Evolutionary conservation across 2,113 vertebrate species (phyloP), one percentile per base, ranked within the genome.

Genomic region (Baryphthengus martii): DNA sequence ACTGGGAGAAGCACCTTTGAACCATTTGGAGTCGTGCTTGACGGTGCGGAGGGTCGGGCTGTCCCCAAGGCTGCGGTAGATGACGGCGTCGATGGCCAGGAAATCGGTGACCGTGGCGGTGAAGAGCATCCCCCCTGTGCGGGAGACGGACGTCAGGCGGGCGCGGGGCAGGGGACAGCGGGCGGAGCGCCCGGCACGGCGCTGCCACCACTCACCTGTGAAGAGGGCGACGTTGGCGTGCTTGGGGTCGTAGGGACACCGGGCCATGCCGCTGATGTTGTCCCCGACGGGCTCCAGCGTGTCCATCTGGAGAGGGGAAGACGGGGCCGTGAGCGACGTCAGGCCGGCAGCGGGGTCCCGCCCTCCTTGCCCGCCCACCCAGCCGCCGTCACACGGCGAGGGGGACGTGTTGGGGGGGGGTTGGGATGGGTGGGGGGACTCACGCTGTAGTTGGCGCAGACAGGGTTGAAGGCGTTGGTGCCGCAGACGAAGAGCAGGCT

Each of bases 1-100:
- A 1, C 29, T 8, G 1, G 3, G 50, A 20, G 18, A 37, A 40
- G 40, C 97, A 99, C 99, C 99, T 98, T 99, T 98, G 97, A 99
- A 99, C 99, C 99, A 99, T 90, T 99, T 99, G 98, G 99, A 99
- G 97, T 99, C 99, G 1, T 99, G 99, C 82, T 99, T 99, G 91
- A 99, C 98, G 0, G 99, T 99, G 96, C 99, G 99, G 65, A 99
- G 98, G 42, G 99, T 99, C 0, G 98, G 99, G 96, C 97, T 98
- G 97, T 99, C 98, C 88, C 99, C 99, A 0, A 99, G 98, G 97
- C 99, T 99, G 45, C 99, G 99, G 97, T 99, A 99, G 97, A 99
- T 99, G 95, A 99, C 99, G 0, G 99, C 99, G 6, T 99, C 99
- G 5, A 99, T 99, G 95, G 99, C 99, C 78, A 99, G 97, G 97